Evolutionary conservation across 1,140 invertebrate genomes (phyloP).

Genomic region (Belonocnema kinseyi): DNA sequence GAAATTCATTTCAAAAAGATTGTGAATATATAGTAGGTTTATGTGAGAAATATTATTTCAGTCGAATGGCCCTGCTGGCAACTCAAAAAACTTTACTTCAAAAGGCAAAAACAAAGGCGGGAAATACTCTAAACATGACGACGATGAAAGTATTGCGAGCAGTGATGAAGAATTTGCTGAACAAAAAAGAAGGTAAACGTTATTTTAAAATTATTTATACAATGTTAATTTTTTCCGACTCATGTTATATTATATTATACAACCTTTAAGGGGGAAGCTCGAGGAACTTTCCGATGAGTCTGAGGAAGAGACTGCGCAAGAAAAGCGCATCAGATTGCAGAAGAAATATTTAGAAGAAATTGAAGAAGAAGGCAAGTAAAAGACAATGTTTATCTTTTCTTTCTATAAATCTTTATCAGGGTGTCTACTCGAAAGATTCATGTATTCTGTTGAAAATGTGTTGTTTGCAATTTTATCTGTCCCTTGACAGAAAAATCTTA

Average conservation of each 20-base stretch:
- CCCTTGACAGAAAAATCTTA: too few relatives aligned
- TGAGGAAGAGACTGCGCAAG: constrained; percentile 88
- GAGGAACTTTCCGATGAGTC: constrained; percentile 69
- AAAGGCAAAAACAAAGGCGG: constrained; percentile 48
- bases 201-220: constrained; percentile 20
- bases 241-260: constrained; percentile 28
- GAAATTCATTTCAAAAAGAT: too few relatives aligned
- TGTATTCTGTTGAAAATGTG: too few relatives aligned
- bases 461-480: too few relatives aligned
- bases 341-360: constrained; percentile 93
- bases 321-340: constrained; percentile 91
- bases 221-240: constrained; percentile 13
- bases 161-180: constrained; percentile 70
- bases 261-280: constrained; percentile 35
- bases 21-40: not conserved
- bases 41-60: constrained; percentile 32
- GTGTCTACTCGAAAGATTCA: too few relatives aligned
- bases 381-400: not conserved
- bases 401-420: not conserved
- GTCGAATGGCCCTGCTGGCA: constrained; percentile 8
- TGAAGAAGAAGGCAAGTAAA: constrained; percentile 81
- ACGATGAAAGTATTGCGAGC: constrained; percentile 69
- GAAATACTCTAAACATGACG: constrained; percentile 45
- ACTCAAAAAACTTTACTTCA: constrained; percentile 16
- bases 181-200: constrained; percentile 52